phyloP scores from a whole-genome alignment of 2,888 invertebrate genomes.

The Nemotelus nigrinus region DNA sequence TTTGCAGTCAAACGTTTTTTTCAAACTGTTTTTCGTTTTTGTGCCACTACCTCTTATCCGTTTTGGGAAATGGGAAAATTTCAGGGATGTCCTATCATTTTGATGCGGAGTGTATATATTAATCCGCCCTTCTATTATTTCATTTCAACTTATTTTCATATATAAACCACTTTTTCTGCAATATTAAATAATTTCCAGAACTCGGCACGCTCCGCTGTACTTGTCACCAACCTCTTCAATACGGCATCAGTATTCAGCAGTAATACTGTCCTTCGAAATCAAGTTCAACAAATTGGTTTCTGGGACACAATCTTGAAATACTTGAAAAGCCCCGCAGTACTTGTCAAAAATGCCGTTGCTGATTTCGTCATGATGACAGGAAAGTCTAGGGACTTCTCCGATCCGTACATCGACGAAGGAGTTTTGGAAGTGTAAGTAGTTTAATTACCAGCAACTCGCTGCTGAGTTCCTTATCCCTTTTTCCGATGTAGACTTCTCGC shows the following conservation, averaged over 20 bases:
- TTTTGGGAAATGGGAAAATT: too few relatives aligned
- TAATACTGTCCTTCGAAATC: conserved; percentile 54
- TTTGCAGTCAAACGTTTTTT: too few relatives aligned
- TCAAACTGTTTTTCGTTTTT: too few relatives aligned
- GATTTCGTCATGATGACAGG: conserved; percentile 61
- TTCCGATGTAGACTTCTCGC: conserved; percentile 50
- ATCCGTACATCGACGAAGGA: conserved; percentile 57
- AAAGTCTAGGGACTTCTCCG: conserved; percentile 56
- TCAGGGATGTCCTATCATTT: too few relatives aligned
- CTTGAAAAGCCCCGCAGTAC: conserved; percentile 57
- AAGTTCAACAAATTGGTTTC: conserved; percentile 53
- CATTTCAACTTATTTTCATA: too few relatives aligned
- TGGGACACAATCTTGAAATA: conserved; percentile 57
- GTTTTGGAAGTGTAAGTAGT: conserved; percentile 58
- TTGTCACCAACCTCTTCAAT: conserved; percentile 48
- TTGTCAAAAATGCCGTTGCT: conserved; percentile 59
- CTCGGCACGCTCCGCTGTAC: conserved; percentile 35
- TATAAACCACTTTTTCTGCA: background rate
- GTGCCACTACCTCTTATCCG: too few relatives aligned
- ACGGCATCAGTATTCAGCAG: conserved; percentile 51
- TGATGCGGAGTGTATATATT: too few relatives aligned
- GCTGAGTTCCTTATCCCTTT: too few relatives aligned
- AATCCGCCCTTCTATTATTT: too few relatives aligned
- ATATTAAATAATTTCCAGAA: conserved; percentile 26
- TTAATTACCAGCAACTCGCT: background rate